Base-by-base conservation (phyloP, 2,113 vertebrate genomes). In the Ctenomys sociabilis region DNA sequence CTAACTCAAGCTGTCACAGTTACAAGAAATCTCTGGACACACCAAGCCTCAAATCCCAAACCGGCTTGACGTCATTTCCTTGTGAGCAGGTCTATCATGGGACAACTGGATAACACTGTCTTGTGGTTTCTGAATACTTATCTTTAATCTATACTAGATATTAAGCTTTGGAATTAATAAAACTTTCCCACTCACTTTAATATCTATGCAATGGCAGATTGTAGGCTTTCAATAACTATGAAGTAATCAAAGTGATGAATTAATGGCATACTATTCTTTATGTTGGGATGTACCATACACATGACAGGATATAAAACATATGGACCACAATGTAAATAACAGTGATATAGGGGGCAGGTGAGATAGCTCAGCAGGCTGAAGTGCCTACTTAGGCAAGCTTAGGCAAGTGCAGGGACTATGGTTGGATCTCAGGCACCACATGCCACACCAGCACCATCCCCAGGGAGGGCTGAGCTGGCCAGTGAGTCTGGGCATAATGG, bases 181-280 rank as follows among this genome's bases (percentile, higher is more conserved):
- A 90, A 83, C 37, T 84, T 30, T 3, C 78, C 57, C 88, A 78
- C 82, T 91, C 16, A 45, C 63, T 77, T 85, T 94, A 88, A 90
- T 1, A 57, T 63, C 5, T 4, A 28, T 52, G 32, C 0, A 54
- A 87, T 52, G 49, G 12, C 16, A 95, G 45, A 91, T 57, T 70
- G 26, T 81, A 81, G 43, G 13, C 1, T 84, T 81, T 94, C 24
- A 73, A 43, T 72, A 3, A 82, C 9, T 90, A 57, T n/a, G 45
- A 84, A 72, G n/a, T 37, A 52, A 80, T 32, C 37, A 94, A 92
- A 95, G 3, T 82, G 88, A 91, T 72, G 19, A 95, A 52, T 61
- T 7, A 83, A 43, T 63, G 35, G n/a, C 10, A 86, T 52, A 6
- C 77, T 97, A 49, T 73, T 73, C 6, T 84, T 92, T 40, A 77